These are phyloP conservation scores for Melanargia galathea DNA, from an alignment of 2,888 invertebrate genomes.

Conservation along the genomic window DNA sequence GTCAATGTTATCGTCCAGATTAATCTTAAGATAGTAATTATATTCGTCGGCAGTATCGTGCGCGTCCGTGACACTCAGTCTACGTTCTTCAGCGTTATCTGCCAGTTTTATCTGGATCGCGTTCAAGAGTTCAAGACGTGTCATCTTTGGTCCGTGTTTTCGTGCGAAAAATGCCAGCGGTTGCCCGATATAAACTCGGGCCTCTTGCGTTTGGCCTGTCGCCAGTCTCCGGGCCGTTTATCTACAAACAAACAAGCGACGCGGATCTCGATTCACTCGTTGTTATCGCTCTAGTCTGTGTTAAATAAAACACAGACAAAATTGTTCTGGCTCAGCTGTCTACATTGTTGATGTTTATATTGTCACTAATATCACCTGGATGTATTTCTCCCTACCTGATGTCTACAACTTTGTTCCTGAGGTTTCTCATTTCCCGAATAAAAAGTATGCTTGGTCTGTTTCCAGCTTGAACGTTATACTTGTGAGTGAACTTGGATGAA, in stretches of 20 bases:
- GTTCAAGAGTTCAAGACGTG: slow-evolving; percentile 44
- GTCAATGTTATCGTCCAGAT: slow-evolving; percentile 4
- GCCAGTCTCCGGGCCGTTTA: slow-evolving; percentile 55
- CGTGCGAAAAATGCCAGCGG: slow-evolving; percentile 45
- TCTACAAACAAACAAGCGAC: slow-evolving; percentile 25
- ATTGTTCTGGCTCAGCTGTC: slow-evolving; percentile 5
- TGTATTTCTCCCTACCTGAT: neutral
- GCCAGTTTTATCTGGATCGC: slow-evolving; percentile 49
- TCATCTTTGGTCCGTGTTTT: slow-evolving; percentile 35
- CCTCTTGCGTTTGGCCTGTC: slow-evolving; percentile 58
- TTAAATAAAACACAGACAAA: neutral
- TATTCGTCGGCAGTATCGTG: neutral
- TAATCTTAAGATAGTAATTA: neutral
- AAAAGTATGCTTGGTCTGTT: too few species aligned
- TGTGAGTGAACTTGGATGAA: too few species aligned
- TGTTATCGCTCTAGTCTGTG: slow-evolving; percentile 29
- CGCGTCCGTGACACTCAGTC: slow-evolving; percentile 52
- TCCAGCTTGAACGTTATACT: too few species aligned
- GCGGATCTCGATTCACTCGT: slow-evolving; percentile 20
- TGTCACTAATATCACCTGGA: neutral
- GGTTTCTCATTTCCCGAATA: too few species aligned
- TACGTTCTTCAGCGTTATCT: slow-evolving; percentile 46
- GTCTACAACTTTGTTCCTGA: too few species aligned
- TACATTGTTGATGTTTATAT: slow-evolving; percentile 12
- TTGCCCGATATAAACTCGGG: slow-evolving; percentile 40